Evolutionary conservation across 2,797 vertebrate genomes (phyloP).

Genomic region (Tympanoctomys barrerae): DNA sequence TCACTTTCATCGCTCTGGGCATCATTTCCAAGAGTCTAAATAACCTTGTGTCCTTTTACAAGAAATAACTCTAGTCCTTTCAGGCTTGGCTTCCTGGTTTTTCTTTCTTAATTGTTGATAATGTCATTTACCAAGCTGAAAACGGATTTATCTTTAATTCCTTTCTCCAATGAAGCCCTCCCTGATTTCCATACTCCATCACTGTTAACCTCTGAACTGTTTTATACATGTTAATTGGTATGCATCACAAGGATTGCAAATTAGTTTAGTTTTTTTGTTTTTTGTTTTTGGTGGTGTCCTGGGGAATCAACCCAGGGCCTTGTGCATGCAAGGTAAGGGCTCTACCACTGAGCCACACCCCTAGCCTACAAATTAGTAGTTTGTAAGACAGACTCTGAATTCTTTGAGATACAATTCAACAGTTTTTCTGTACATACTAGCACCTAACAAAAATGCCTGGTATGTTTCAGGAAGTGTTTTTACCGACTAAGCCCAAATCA

Average conservation of each 20-base stretch:
- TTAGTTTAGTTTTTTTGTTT: background rate
- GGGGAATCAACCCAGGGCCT: too few relatives aligned
- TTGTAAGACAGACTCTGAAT: conserved; percentile 18
- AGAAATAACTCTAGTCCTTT: background rate
- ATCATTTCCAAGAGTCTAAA: conserved; percentile 3
- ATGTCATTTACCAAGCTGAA: background rate
- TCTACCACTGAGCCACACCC: too few relatives aligned
- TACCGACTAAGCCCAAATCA: background rate
- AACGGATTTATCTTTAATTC: background rate
- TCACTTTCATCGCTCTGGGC: background rate
- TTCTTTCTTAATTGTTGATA: conserved; percentile 10
- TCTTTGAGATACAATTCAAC: background rate
- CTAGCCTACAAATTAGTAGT: background rate
- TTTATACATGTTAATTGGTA: background rate
- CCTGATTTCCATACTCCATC: background rate
- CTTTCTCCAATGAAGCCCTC: background rate
- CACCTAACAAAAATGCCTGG: conserved; percentile 1
- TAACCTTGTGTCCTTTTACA: conserved; percentile 26
- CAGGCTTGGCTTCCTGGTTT: background rate
- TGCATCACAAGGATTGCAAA: background rate
- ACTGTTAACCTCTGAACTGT: background rate
- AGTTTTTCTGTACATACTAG: background rate
- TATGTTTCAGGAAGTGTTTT: conserved; percentile 46
- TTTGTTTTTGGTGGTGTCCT: too few relatives aligned
- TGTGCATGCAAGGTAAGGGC: too few relatives aligned